Base-by-base conservation (phyloP, 1,140 invertebrate genomes). In the Charaxes varanes region DNA sequence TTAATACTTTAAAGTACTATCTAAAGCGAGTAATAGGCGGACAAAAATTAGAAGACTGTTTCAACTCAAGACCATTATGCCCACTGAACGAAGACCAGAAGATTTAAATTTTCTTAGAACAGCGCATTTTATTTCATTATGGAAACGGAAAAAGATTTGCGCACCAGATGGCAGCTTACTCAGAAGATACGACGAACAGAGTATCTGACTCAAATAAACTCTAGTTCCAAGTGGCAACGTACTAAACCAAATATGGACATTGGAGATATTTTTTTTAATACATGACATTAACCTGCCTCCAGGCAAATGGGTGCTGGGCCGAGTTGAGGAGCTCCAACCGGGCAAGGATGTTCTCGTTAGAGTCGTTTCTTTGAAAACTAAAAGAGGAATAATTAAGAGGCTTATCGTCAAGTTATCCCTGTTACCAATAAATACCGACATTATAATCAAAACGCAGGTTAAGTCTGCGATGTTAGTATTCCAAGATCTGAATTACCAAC, bases 51-150 rank as follows among this genome's bases (percentile, higher is more conserved):
- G 35, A 38, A 18, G 35, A 15, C 7, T 27, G 23, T 18, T 13
- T 38, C 6, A 38, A 38, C 17, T 28, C 35, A 11, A 18, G 35
- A 28, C 35, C 24, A n/a, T 8, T 38, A 3, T 38, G 35, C 28
- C 2, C 35, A 0, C 8, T 38, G 3, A 28, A 23, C 1, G 27
- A 41, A 41, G 37, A 41, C 4, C 6, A 3, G 19, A 41, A 3
- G 38, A 41, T 14, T 23, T 41, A 10, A 16, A 41, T 16, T 16
- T 6, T 11, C 11, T 31, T 11, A 41, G 27, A 6, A 27, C 38
- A 2, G 22, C 38, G 6, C 13, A 32, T 15, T 41, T 41, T 6
- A 14, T 41, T 12, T 7, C 15, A 22, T 6, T 36, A 16, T 24
- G n/a, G 34, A 36, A 6, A 36, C 14, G 4, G 34, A 36, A 24